A percentile compares a stretch with the other conserved stretches of the same genome.
Evolutionary conservation across 2,113 vertebrate genomes (phyloP).

Genomic region (Silurus meridionalis): DNA sequence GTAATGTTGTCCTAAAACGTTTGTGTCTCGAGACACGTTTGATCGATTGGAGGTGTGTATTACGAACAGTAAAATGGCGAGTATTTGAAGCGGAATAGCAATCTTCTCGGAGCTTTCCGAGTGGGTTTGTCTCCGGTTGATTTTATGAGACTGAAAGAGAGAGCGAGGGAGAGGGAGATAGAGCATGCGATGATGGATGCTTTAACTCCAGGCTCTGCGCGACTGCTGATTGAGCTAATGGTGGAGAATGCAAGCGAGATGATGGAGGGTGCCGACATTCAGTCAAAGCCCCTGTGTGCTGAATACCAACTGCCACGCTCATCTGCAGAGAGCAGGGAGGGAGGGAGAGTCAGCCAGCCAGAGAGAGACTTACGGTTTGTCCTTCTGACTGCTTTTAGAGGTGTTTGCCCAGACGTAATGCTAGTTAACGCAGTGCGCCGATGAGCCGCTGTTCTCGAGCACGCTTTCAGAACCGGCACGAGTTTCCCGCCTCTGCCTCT

Average conservation of each 20-base stretch:
- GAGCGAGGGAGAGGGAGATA: neutral
- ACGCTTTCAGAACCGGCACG: neutral
- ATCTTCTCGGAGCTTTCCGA: neutral
- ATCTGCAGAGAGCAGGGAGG: slow-evolving; percentile 33
- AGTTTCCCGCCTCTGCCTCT: neutral
- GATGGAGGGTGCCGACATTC: slow-evolving; percentile 15
- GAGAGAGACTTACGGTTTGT: neutral
- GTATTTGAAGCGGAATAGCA: neutral
- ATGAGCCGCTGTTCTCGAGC: neutral
- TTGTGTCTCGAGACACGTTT: neutral
- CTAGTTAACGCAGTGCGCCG: neutral
- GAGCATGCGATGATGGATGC: neutral
- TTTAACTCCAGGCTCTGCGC: slow-evolving; percentile 8
- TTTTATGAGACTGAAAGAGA: neutral
- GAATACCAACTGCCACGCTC: slow-evolving; percentile 48
- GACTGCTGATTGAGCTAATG: slow-evolving; percentile 34
- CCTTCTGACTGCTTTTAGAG: slow-evolving; percentile 37
- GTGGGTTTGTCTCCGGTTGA: neutral
- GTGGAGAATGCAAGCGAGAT: slow-evolving; percentile 19
- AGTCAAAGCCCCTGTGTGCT: slow-evolving; percentile 29
- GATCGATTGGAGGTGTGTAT: neutral
- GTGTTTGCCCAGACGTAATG: slow-evolving; percentile 21
- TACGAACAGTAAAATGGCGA: neutral
- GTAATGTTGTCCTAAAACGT: neutral
- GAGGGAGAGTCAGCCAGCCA: neutral